Conservation (phyloP, 2,797 vertebrate species). For the Mormyrus proboscirostris region DNA sequence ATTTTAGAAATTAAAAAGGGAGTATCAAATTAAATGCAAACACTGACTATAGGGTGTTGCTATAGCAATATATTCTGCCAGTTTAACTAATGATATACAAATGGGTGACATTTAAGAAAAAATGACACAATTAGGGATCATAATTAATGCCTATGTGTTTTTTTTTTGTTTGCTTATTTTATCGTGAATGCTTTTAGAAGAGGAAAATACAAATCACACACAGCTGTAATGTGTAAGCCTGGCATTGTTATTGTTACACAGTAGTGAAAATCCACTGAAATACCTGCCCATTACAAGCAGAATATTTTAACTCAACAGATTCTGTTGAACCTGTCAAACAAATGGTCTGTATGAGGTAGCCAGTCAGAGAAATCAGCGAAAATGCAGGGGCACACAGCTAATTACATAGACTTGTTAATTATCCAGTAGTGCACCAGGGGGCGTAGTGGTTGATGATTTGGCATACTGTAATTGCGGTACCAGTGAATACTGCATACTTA, state of each 20-base stretch:
- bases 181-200: background rate
- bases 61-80: background rate
- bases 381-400: background rate
- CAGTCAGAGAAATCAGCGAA: background rate
- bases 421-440: background rate
- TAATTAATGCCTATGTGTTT: background rate
- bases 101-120: background rate
- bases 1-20: conserved; percentile 10
- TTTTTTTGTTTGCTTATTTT: background rate
- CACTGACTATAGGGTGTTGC: background rate
- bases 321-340: background rate
- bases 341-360: background rate
- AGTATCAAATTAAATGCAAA: background rate
- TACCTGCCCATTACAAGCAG: background rate
- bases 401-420: background rate
- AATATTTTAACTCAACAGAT: background rate
- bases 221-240: background rate
- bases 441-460: background rate
- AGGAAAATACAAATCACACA: background rate
- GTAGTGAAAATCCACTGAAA: background rate
- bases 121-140: background rate
- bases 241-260: background rate
- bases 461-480: background rate
- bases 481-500: background rate
- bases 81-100: background rate